Percentiles rank a stretch among this genome's conserved stretches.
Conservation (phyloP, 2,113 vertebrate species). For the Dissostichus mawsoni region DNA sequence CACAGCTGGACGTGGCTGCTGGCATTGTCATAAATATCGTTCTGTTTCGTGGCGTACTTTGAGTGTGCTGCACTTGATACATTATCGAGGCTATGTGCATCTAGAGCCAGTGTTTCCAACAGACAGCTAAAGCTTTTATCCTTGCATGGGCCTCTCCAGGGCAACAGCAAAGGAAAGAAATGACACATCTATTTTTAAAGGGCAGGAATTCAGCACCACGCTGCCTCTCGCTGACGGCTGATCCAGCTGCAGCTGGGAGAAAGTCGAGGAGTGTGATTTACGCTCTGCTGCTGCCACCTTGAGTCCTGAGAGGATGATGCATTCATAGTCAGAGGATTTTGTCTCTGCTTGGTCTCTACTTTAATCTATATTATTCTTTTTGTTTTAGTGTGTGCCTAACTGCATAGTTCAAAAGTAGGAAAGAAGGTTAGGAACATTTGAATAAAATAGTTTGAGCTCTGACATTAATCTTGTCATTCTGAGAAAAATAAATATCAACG, state of each 20-base stretch:
- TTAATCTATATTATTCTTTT: background rate
- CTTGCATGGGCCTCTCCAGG: slow-evolving; percentile 85
- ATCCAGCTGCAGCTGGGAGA: slow-evolving; percentile 65
- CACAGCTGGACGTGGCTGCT: slow-evolving; percentile 73
- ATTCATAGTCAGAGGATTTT: background rate
- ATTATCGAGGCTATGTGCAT: slow-evolving; percentile 67
- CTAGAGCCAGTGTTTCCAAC: slow-evolving; percentile 79
- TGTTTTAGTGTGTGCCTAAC: background rate
- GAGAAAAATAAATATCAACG: slow-evolving; percentile 26
- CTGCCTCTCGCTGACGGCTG: slow-evolving; percentile 50
- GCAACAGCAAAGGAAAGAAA: slow-evolving; percentile 88
- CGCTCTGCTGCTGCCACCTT: slow-evolving; percentile 68
- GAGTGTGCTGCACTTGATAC: slow-evolving; percentile 46
- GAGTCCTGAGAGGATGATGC: slow-evolving; percentile 39
- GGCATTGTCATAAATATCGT: slow-evolving; percentile 66
- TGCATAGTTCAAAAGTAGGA: background rate
- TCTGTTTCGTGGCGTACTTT: slow-evolving; percentile 38
- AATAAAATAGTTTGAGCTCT: background rate
- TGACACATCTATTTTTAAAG: slow-evolving; percentile 93
- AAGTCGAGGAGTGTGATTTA: slow-evolving; percentile 14
- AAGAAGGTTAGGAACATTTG: background rate
- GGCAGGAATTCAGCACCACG: slow-evolving; percentile 82
- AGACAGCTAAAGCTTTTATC: slow-evolving; percentile 79
- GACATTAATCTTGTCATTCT: slow-evolving; percentile 19
- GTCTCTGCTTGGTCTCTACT: background rate